Conservation (phyloP, 2,797 vertebrate species). For the Anabacerthia variegaticeps region DNA sequence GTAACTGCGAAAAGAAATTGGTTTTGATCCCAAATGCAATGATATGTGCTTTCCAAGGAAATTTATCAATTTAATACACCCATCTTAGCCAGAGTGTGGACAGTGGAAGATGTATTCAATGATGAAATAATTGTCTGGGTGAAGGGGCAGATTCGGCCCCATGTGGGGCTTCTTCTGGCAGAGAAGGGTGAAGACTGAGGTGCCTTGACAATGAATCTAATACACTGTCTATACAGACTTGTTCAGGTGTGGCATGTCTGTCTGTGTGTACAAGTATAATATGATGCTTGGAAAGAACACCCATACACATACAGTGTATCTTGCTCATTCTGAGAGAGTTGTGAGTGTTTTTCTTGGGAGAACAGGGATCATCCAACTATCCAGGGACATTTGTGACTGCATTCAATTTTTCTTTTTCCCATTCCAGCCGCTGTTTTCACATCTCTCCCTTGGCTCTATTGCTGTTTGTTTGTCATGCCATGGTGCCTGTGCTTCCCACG, state of each 20-base stretch:
- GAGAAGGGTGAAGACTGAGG: not conserved
- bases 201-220: not conserved
- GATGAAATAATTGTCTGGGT: not conserved
- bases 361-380: fast-evolving
- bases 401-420: not conserved
- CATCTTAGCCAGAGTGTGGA: not conserved
- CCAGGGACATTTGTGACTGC: not conserved
- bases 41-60: not conserved
- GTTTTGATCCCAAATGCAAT: not conserved
- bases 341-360: not conserved
- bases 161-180: no score
- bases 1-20: fast-evolving
- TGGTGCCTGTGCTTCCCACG: not conserved
- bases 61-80: not conserved
- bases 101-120: not conserved
- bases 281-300: not conserved
- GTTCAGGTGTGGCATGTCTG: not conserved
- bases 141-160: not conserved
- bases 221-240: not conserved
- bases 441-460: not conserved
- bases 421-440: not conserved
- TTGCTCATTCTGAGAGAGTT: fast-evolving
- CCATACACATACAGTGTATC: not conserved
- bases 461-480: not conserved
- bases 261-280: not conserved